A percentile compares a stretch with the other conserved stretches of the same genome.
Evolutionary conservation across 37 sponge, comb jelly and placozoan genomes (phyloP).

Genomic region (Haliclona indistincta): DNA sequence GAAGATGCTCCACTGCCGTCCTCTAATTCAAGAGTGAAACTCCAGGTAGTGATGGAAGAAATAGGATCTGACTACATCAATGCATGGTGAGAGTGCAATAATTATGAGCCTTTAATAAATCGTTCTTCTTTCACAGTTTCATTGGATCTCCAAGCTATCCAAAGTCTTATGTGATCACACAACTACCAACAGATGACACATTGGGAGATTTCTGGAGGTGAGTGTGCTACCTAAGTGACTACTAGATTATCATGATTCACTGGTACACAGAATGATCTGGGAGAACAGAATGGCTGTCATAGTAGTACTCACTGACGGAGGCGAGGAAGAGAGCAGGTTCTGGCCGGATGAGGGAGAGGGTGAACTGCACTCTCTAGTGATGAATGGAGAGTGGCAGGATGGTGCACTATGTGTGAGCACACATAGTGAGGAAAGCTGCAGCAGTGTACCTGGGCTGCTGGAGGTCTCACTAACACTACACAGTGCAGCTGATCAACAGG

Average conservation of each 20-base stretch:
- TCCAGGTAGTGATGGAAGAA: slow-evolving; percentile 53
- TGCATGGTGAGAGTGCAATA: slow-evolving; percentile 53
- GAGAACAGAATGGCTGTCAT: slow-evolving; percentile 38
- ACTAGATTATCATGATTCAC: not conserved
- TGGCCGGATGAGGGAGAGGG: slow-evolving; percentile 33
- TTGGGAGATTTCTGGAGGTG: slow-evolving; percentile 65
- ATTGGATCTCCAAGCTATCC: slow-evolving; percentile 33
- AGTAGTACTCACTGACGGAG: slow-evolving; percentile 18
- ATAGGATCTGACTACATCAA: slow-evolving; percentile 90
- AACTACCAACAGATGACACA: slow-evolving; percentile 46
- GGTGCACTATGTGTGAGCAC: slow-evolving; percentile 27
- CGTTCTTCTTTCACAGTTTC: slow-evolving; percentile 18
- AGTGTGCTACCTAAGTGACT: not conserved
- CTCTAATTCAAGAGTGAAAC: slow-evolving; percentile 59
- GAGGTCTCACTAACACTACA: not conserved
- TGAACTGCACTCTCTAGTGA: slow-evolving; percentile 26
- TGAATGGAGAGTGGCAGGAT: slow-evolving; percentile 24
- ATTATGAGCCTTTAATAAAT: not conserved
- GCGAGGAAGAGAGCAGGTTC: slow-evolving; percentile 20
- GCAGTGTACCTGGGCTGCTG: not conserved
- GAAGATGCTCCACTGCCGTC: slow-evolving; percentile 57
- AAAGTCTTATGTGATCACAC: slow-evolving; percentile 44
- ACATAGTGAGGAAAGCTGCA: not conserved
- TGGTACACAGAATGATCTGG: slow-evolving; percentile 39
- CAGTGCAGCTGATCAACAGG: not conserved